Evolutionary conservation across 2,113 vertebrate species (phyloP).

Genomic region (Mesembrinibis cayennensis): DNA sequence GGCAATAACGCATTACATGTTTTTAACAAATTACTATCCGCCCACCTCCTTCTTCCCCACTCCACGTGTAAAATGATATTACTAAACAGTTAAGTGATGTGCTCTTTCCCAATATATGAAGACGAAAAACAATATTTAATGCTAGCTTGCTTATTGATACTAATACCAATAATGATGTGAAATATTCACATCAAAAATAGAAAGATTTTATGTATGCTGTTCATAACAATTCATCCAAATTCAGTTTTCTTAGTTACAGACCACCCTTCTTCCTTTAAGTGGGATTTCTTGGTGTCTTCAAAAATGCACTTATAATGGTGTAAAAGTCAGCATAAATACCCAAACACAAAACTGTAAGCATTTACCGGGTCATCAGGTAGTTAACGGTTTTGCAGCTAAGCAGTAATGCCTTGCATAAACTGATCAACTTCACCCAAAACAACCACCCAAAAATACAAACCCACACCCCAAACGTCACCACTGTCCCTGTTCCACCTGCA

Average conservation of each 20-base stretch:
- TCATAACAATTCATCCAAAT: neutral
- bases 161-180: neutral
- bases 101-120: neutral
- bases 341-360: neutral
- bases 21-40: neutral
- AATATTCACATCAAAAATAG: neutral
- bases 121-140: neutral
- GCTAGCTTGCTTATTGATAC: neutral
- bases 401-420: neutral
- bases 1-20: neutral
- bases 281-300: neutral
- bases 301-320: neutral
- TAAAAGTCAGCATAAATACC: neutral
- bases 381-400: neutral
- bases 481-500: neutral
- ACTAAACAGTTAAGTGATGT: neutral
- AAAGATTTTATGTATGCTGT: neutral
- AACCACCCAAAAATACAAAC: neutral
- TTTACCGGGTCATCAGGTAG: neutral
- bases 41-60: neutral
- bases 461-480: neutral
- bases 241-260: neutral
- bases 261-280: neutral
- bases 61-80: neutral
- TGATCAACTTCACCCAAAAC: neutral